Evolutionary conservation across 2,888 invertebrate genomes (phyloP), one percentile per base, ranked within the genome.

Genomic region (Ceramica pisi): DNA sequence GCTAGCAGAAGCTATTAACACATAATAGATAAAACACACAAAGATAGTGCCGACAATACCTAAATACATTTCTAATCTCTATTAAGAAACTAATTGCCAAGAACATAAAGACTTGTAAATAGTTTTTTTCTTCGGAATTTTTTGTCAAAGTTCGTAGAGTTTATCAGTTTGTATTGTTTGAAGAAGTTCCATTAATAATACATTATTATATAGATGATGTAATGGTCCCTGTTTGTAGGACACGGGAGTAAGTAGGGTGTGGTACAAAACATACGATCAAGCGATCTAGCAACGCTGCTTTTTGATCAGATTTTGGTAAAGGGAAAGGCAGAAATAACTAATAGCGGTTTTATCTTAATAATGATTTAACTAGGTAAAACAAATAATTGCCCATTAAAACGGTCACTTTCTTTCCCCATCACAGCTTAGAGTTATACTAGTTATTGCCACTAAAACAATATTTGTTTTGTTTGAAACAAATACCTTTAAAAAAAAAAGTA

Each of bases 101-200:
- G 10, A 62, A 62, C 12, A 26, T 41, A 50, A 38, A 21, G 26
- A 41, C 10, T n/a, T 56, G 14, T 38, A 48, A 51, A 50, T 41
- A 14, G 8, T 35, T 41, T 16, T 71, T 3, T 35, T 8, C 12
- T 21, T 14, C 26, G 14, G 14, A 10, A 21, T 63, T 63, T 50
- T 41, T n/a, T 19, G 31, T 48, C 8, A 50, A 79, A 80, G 83
- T 67, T 82, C 83, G 23, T 53, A 31, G 31, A 83, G 81, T 83
- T 82, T 83, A 83, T 83, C 80, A 64, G 62, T 44, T 1, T 5
- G 60, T 50, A 63, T 75, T 69, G 77, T 76, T 83, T 79, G 41
- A 75, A 73, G 62, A 64, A 57, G 41, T 74, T 56, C 23, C 12
- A 69, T 60, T 53, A 59, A 57, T 55, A 64, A 51, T 66, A 67